phyloP scores from a whole-genome alignment of 2,888 invertebrate species.

The Hanleya hanleyi region DNA sequence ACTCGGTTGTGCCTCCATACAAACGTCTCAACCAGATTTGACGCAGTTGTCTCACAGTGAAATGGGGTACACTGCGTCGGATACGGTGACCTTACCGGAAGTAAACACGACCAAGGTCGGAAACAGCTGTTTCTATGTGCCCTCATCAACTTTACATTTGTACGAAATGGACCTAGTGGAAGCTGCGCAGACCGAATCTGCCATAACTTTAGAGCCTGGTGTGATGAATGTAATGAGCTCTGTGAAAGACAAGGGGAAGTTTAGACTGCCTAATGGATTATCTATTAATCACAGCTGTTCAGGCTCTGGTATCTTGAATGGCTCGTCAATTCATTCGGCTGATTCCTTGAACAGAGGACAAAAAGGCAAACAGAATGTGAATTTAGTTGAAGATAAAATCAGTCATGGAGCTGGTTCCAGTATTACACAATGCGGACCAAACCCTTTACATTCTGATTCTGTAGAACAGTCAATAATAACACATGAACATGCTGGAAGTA shows the following conservation, averaged over 20 bases:
- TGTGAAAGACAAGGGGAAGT: neutral
- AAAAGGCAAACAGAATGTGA: too few species aligned
- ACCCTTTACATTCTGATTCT: too few species aligned
- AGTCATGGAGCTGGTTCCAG: too few species aligned
- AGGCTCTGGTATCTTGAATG: neutral
- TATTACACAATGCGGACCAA: too few species aligned
- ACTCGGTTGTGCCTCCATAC: neutral
- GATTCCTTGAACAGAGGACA: too few species aligned
- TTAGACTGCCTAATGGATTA: neutral
- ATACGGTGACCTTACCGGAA: constrained; percentile 46
- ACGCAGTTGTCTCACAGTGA: too few species aligned
- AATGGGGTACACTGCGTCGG: neutral
- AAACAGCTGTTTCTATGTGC: constrained; percentile 12
- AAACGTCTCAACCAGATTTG: neutral
- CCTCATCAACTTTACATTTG: neutral
- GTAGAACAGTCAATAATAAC: too few species aligned
- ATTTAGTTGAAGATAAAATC: too few species aligned
- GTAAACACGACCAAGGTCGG: neutral
- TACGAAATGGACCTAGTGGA: too few species aligned
- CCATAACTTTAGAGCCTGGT: neutral
- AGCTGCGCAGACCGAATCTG: too few species aligned
- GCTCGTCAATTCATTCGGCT: neutral
- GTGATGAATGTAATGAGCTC: neutral
- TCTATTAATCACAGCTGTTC: neutral
- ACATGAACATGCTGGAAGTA: too few species aligned